Evolutionary conservation across 2,797 vertebrate genomes (phyloP).

Genomic region (Phataginus tetradactyla): DNA sequence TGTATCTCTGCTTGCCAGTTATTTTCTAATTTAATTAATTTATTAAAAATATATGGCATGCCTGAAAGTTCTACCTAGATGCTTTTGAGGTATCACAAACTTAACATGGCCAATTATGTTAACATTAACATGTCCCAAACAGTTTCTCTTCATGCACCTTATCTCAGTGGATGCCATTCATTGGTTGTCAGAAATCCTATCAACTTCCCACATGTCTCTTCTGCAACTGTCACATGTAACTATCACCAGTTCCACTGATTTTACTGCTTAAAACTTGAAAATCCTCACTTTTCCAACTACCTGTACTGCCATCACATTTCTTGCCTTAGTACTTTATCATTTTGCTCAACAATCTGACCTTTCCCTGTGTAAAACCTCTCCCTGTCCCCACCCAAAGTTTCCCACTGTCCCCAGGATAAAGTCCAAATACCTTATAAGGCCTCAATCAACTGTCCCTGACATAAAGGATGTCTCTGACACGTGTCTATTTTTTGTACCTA

Average conservation of each 20-base stretch:
- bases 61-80: background rate
- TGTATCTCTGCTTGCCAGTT: background rate
- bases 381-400: background rate
- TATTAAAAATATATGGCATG: background rate
- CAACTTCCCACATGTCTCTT: background rate
- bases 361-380: background rate
- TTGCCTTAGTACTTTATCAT: background rate
- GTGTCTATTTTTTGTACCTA: background rate
- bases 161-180: background rate
- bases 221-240: background rate
- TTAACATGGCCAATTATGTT: background rate
- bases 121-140: background rate
- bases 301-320: background rate
- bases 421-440: background rate
- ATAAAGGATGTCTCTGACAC: background rate
- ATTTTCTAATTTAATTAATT: slow-evolving; percentile 9
- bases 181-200: background rate
- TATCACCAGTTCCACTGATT: background rate
- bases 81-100: background rate
- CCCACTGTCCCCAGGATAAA: background rate
- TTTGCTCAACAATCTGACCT: background rate
- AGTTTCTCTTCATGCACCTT: background rate
- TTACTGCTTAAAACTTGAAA: slow-evolving; percentile 15
- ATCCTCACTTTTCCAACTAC: background rate
- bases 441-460: background rate